Evolutionary conservation across 2,888 invertebrate genomes (phyloP).

Genomic region (Hartigia nigra): DNA sequence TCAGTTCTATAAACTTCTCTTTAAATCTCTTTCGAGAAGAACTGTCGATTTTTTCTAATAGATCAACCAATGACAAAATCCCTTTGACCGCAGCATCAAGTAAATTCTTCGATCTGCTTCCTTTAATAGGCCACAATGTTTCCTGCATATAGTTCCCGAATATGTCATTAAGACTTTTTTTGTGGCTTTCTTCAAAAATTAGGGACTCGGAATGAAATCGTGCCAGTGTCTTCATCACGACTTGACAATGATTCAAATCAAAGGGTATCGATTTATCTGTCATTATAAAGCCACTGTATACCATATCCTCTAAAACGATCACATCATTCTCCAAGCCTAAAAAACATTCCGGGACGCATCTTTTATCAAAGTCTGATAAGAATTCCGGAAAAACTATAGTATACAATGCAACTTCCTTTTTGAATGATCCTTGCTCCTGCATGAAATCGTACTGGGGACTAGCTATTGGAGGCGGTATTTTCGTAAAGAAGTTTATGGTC

Average conservation of each 20-base stretch:
- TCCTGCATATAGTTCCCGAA: constrained; percentile 50
- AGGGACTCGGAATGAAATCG: constrained; percentile 75
- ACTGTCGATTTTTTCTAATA: constrained; percentile 35
- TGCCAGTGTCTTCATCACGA: constrained; percentile 72
- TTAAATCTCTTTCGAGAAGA: constrained; percentile 36
- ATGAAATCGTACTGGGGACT: constrained; percentile 46
- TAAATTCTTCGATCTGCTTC: constrained; percentile 33
- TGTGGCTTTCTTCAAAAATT: constrained; percentile 48
- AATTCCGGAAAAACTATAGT: constrained; percentile 50
- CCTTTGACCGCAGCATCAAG: constrained; percentile 52
- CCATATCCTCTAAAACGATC: constrained; percentile 72
- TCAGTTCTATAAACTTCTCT: constrained; percentile 31
- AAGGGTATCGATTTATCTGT: constrained; percentile 73
- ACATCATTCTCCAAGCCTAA: constrained; percentile 48
- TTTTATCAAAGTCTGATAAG: constrained; percentile 37
- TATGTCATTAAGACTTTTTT: constrained; percentile 44
- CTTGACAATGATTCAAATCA: constrained; percentile 71
- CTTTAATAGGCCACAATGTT: constrained; percentile 44
- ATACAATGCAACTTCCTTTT: constrained; percentile 52
- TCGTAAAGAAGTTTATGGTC: constrained; percentile 51
- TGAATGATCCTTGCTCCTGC: constrained; percentile 43
- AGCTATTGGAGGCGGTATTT: constrained; percentile 42
- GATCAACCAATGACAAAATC: constrained; percentile 44
- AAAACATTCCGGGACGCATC: constrained; percentile 49
- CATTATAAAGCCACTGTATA: constrained; percentile 72